Evolutionary conservation across 2,797 vertebrate genomes (phyloP).

Genomic region (Centroberyx gerrardi): DNA sequence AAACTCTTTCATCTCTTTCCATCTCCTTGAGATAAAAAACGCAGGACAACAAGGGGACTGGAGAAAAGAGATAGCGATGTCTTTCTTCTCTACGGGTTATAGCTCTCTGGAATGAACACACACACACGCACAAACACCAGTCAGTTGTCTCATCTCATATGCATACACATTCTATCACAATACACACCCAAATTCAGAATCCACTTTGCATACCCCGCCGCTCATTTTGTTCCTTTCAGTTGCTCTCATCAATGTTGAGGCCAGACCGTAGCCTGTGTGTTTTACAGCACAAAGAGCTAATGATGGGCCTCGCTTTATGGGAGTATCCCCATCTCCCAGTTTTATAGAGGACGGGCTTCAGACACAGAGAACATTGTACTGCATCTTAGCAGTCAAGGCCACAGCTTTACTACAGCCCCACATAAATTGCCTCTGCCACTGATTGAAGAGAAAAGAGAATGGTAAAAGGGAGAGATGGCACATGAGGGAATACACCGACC

Average conservation of each 20-base stretch:
- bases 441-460: slow-evolving; percentile 44
- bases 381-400: slow-evolving; percentile 10
- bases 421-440: slow-evolving; percentile 47
- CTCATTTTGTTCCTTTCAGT: too few relatives aligned
- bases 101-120: too few relatives aligned
- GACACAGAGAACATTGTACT: slow-evolving; percentile 1
- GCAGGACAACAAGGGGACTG: too few relatives aligned
- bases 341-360: background rate
- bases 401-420: slow-evolving; percentile 24
- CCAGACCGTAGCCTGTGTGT: slow-evolving; percentile 2
- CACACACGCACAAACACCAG: too few relatives aligned
- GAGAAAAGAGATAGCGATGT: too few relatives aligned
- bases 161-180: too few relatives aligned
- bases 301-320: slow-evolving; percentile 11
- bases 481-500: slow-evolving; percentile 41
- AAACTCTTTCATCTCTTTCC: too few relatives aligned
- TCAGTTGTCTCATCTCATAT: too few relatives aligned
- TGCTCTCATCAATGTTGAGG: background rate
- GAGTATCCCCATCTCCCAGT: background rate
- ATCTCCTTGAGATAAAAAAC: too few relatives aligned
- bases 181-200: too few relatives aligned
- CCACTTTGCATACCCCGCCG: too few relatives aligned
- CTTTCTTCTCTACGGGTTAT: too few relatives aligned
- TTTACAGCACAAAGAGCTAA: slow-evolving; percentile 4
- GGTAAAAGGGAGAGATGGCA: slow-evolving; percentile 32